Percentiles rank a stretch among this genome's conserved stretches.
These are phyloP conservation scores for Echinometra lucunter DNA, from an alignment of 53 echinoderm and acorn worm species.

Conservation along the genomic window DNA sequence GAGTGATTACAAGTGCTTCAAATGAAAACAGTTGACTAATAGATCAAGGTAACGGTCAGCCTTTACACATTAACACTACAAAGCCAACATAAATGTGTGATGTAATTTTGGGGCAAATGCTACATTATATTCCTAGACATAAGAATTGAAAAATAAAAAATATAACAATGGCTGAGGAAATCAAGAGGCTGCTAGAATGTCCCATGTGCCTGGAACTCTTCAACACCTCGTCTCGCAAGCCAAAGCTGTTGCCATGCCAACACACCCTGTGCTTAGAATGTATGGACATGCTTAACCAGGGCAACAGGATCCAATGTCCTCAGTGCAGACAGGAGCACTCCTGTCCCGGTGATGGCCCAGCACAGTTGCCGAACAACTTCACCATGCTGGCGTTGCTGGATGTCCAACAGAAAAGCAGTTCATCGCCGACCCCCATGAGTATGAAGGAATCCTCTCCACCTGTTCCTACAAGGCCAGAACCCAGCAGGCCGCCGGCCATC, in stretches of 20 bases:
- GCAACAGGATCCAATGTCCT: constrained; percentile 83
- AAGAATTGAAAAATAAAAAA: too few relatives aligned
- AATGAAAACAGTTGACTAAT: not conserved
- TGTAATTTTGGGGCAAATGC: not conserved
- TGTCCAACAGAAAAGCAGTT: constrained; percentile 76
- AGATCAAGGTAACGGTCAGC: not conserved
- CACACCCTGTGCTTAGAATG: constrained; percentile 90
- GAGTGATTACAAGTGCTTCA: not conserved
- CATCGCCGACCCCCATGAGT: constrained; percentile 63
- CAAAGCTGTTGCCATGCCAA: constrained; percentile 92
- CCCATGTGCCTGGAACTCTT: constrained; percentile 95
- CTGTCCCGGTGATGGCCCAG: constrained; percentile 77
- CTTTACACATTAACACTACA: not conserved
- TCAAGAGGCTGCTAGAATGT: constrained; percentile 91
- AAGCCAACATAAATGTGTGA: not conserved
- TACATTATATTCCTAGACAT: too few relatives aligned
- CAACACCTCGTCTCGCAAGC: constrained; percentile 74
- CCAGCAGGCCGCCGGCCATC: constrained; percentile 63
- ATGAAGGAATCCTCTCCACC: constrained; percentile 60
- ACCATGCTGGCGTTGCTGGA: constrained; percentile 94
- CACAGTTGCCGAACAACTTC: constrained; percentile 91
- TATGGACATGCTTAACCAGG: constrained; percentile 84
- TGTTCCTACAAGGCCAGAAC: constrained; percentile 39
- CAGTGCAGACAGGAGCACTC: constrained; percentile 86
- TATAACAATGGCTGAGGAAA: constrained; percentile 90